phyloP scores from a whole-genome alignment of 2,888 invertebrate genomes.

The Ypsolopha scabrella region DNA sequence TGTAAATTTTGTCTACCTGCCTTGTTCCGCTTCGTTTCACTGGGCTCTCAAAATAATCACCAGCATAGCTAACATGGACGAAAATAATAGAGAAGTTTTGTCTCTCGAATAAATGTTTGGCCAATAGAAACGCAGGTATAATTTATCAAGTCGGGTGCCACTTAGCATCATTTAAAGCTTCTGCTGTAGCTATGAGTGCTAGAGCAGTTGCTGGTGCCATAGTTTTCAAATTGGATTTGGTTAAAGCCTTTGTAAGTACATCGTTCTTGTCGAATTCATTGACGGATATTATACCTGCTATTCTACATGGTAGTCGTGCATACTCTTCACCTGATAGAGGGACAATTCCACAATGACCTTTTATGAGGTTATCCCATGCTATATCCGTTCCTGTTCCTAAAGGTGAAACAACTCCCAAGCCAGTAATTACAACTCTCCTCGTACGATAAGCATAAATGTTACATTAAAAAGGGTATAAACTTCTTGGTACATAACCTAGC shows the following conservation, averaged over 20 bases:
- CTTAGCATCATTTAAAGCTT: constrained; percentile 81
- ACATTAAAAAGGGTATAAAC: no score
- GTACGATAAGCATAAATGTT: no score
- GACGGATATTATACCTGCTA: constrained; percentile 77
- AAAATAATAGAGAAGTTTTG: no score
- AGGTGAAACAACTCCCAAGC: constrained; percentile 89
- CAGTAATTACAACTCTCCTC: constrained; percentile 87
- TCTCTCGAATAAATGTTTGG: no score
- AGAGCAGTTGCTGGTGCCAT: constrained; percentile 88
- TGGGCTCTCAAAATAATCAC: no score
- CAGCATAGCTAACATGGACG: no score
- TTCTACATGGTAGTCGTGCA: constrained; percentile 82
- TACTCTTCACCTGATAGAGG: constrained; percentile 75
- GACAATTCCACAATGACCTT: constrained; percentile 80
- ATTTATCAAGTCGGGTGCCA: constrained; percentile 73
- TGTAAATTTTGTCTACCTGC: no score
- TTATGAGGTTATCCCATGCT: constrained; percentile 84
- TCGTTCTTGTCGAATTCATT: constrained; percentile 29
- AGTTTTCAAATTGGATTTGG: constrained; percentile 76
- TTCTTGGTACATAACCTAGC: no score
- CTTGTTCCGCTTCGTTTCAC: no score
- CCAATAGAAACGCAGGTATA: no score
- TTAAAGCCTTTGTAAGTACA: constrained; percentile 32
- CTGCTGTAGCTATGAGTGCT: constrained; percentile 85
- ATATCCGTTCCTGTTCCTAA: constrained; percentile 80